A percentile compares a stretch with the other conserved stretches of the same genome.
Conservation (phyloP, 2,113 vertebrate species). For the Spermophilus dauricus region DNA sequence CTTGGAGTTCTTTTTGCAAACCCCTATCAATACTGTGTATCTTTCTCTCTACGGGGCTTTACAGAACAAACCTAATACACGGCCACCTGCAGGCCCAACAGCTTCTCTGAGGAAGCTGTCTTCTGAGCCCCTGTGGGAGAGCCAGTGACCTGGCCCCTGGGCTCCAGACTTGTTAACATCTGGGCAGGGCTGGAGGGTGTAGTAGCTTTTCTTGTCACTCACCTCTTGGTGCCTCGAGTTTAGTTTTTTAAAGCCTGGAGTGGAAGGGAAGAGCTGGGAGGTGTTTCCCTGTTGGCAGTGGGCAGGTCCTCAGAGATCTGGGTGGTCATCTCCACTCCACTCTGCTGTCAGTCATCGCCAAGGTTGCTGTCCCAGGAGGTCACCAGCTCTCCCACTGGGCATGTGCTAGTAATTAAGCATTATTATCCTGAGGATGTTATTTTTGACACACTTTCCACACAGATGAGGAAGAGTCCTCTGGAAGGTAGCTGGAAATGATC, state of each 20-base stretch:
- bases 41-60: too few species aligned
- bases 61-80: too few species aligned
- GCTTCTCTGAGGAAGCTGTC: too few species aligned
- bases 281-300: too few species aligned
- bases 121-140: too few species aligned
- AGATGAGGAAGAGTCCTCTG: neutral
- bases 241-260: neutral
- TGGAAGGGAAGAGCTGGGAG: neutral
- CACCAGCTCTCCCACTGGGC: neutral
- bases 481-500: neutral
- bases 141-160: neutral
- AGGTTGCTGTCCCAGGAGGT: neutral
- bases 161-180: neutral
- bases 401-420: neutral
- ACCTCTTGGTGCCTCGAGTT: neutral
- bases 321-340: neutral
- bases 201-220: neutral
- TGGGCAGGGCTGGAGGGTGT: fast-evolving
- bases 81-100: too few species aligned
- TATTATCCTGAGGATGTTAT: neutral
- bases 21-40: too few species aligned
- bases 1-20: too few species aligned
- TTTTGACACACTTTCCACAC: neutral
- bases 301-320: neutral
- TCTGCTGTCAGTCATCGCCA: neutral